phyloP scores from a whole-genome alignment of 1,140 invertebrate species.

The Rhagoletis zephyria region DNA sequence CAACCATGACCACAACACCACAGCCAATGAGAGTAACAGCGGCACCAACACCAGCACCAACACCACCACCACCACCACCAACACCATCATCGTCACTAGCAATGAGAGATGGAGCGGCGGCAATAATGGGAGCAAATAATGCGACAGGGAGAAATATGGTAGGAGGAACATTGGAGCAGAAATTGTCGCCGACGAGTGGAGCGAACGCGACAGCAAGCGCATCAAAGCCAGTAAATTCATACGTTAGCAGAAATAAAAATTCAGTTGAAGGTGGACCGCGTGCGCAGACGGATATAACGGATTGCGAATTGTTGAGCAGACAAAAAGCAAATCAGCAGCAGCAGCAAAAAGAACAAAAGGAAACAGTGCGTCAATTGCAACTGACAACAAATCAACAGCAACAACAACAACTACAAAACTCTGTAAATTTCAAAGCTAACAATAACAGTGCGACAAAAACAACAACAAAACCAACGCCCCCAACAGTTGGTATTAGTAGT shows the following conservation, averaged over 20 bases:
- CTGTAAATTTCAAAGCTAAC: background rate
- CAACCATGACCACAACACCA: conserved; percentile 20
- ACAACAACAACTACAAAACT: conserved; percentile 53
- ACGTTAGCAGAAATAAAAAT: conserved; percentile 55
- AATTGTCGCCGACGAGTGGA: background rate
- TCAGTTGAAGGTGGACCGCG: conserved; percentile 71
- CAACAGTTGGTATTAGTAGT: conserved; percentile 61
- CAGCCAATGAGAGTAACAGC: conserved; percentile 36
- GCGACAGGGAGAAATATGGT: conserved; percentile 56
- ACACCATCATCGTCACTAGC: too few relatives aligned
- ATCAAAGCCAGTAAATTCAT: conserved; percentile 57
- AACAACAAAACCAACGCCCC: conserved; percentile 25
- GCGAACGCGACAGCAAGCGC: background rate
- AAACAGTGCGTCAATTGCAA: conserved; percentile 46
- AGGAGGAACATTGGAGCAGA: conserved; percentile 23
- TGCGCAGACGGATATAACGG: conserved; percentile 59
- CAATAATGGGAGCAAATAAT: conserved; percentile 54
- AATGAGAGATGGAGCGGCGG: conserved; percentile 55
- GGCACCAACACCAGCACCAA: background rate
- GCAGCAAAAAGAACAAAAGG: conserved; percentile 54
- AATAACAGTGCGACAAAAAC: conserved; percentile 55
- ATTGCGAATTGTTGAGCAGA: conserved; percentile 43
- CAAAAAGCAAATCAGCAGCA: conserved; percentile 32
- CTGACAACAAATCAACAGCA: conserved; percentile 53
- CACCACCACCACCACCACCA: too few relatives aligned